Conservation (phyloP, 2,113 vertebrate genomes). For the Ctenodactylus gundi region DNA sequence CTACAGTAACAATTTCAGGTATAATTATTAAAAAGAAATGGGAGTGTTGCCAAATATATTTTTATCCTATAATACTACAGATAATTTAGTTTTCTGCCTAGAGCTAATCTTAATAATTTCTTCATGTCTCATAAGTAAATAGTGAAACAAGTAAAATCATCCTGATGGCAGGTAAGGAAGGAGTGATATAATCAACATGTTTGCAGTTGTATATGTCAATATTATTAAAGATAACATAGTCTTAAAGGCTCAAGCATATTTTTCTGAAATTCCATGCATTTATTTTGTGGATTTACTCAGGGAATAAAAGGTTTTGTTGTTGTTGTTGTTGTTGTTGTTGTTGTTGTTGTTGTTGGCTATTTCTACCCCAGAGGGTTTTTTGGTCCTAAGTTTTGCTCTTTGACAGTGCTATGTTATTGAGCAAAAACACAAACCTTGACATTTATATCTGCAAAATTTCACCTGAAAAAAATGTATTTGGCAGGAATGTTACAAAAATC, state of each 20-base stretch:
- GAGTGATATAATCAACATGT: not conserved
- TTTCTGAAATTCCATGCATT: conserved; percentile 29
- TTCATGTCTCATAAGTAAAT: conserved; percentile 21
- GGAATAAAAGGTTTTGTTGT: not conserved
- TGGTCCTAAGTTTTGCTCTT: not conserved
- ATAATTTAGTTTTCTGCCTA: conserved; percentile 1
- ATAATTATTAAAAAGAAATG: conserved; percentile 15
- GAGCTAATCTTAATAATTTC: conserved; percentile 33
- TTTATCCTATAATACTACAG: not conserved
- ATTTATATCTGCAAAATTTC: conserved; percentile 52
- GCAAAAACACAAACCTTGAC: conserved; percentile 28
- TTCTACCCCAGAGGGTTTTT: not conserved
- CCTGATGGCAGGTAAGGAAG: not conserved
- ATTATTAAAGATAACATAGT: conserved; percentile 19
- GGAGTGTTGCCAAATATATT: not conserved
- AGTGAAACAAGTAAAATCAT: not conserved
- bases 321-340: not conserved
- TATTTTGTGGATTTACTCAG: not conserved
- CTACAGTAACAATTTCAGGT: not conserved
- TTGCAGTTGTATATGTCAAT: not conserved
- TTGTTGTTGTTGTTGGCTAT: not conserved
- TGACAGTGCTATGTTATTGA: not conserved
- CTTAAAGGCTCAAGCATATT: conserved; percentile 20
- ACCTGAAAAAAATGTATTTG: not conserved
- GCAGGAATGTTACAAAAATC: not conserved